These are phyloP conservation scores for Sceloporus undulatus DNA, from an alignment of 2,113 vertebrate genomes.

Conservation along the genomic window DNA sequence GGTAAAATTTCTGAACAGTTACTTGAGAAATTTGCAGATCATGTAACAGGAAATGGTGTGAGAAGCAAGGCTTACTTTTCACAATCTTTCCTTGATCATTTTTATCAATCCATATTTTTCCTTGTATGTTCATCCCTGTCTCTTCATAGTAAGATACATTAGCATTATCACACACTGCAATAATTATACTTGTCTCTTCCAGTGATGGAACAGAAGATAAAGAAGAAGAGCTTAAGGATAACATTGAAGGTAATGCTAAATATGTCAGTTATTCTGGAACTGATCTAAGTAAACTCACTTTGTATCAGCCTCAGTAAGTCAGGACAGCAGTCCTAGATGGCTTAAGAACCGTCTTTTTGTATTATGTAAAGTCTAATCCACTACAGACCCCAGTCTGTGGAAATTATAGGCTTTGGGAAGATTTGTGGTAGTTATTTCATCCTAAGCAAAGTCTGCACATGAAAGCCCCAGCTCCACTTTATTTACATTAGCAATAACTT, in stretches of 20 bases:
- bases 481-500: not conserved
- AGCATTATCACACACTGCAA: conserved; percentile 26
- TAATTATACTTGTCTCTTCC: conserved; percentile 60
- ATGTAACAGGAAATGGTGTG: conserved; percentile 73
- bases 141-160: conserved; percentile 44
- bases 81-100: conserved; percentile 56
- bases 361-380: not conserved
- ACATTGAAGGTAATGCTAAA: conserved; percentile 82
- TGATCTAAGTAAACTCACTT: not conserved
- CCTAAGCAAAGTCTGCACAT: not conserved
- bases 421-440: not conserved
- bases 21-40: conserved; percentile 41
- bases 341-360: not conserved
- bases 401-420: not conserved
- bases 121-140: conserved; percentile 57
- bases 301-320: conserved; percentile 34
- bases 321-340: not conserved
- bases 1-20: conserved; percentile 42
- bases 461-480: not conserved
- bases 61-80: conserved; percentile 78
- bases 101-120: conserved; percentile 52
- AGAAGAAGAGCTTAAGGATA: conserved; percentile 86
- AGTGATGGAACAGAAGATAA: conserved; percentile 94
- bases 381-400: not conserved
- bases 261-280: not conserved